Evolutionary conservation across 2,797 vertebrate species (phyloP).

Genomic region (Hirundo rustica): DNA sequence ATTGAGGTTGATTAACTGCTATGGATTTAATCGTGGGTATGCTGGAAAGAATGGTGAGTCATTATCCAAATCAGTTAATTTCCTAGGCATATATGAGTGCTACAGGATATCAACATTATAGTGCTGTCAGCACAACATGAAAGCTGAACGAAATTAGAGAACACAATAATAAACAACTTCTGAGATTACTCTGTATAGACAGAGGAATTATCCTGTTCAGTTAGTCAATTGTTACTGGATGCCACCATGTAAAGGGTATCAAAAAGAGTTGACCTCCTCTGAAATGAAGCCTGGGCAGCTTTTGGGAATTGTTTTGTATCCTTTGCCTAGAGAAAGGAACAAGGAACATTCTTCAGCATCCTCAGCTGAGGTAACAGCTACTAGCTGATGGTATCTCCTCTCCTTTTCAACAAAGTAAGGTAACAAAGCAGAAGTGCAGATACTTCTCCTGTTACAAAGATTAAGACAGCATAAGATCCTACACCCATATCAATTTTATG

Average conservation of each 20-base stretch:
- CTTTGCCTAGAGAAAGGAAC: not conserved
- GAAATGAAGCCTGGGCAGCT: not conserved
- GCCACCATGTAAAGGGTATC: not conserved
- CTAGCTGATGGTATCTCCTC: not conserved
- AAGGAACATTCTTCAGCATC: not conserved
- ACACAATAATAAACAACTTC: not conserved
- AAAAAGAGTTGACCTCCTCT: not conserved
- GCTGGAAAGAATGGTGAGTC: slow-evolving; percentile 89
- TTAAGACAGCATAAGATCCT: not conserved
- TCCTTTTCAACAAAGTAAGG: not conserved
- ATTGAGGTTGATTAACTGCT: slow-evolving; percentile 72
- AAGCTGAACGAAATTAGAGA: not conserved
- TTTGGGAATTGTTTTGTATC: not conserved
- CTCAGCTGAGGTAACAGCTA: not conserved
- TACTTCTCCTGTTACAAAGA: not conserved
- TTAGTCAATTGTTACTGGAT: not conserved
- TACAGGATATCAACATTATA: accelerated
- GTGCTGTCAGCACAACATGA: not conserved
- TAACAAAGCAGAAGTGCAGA: not conserved
- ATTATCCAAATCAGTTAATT: not conserved
- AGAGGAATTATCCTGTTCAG: not conserved
- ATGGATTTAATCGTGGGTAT: slow-evolving; percentile 89
- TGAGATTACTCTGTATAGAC: not conserved
- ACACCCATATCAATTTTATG: not conserved
- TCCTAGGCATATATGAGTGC: not conserved